Evolutionary conservation across 1,140 invertebrate species (phyloP), one percentile per base, ranked within the genome.

Genomic region (Zaprionus tsacasi): DNA sequence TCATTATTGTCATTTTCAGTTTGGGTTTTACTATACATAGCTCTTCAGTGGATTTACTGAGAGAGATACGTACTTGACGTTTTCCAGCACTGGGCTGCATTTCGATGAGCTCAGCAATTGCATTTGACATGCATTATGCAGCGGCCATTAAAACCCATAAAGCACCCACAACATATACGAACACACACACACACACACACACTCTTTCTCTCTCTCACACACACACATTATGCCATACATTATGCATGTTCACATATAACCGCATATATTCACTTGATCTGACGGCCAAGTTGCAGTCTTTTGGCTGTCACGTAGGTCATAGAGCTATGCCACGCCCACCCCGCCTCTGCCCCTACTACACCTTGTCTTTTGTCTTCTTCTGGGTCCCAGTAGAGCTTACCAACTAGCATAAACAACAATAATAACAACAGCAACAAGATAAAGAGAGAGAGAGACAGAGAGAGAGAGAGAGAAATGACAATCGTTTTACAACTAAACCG

Each of bases 231-330:
- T 30, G 27, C 35, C 33, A 40, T 48, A 61, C 33, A 59, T 38
- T 50, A 50, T 66, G 64, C 67, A 27, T 68, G 48, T 25, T 67
- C 61, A 71, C 68, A 36, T 43, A 36, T 38, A 48, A 30, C 48
- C 72, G 17, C 15, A 50, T 74, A 48, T 56, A 66, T 79, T 63
- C 56, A 61, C 43, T 87, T 79, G 82, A 87, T 86, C 83, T 80
- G 75, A 67, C 73, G 55, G 70, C 50, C 59, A 72, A 79, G 67
- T 87, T 71, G 65, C 56, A 66, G 66, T 88, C 55, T 67, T 70
- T 74, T 69, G 65, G 63, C 64, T 78, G 82, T 88, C 82, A 87
- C 82, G 82, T 87, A 88, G 79, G 72, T 88, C 83, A 82, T 77
- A 75, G 70, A 64, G 69, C 50, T 38, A 12, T 40, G 52, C 48